Conservation (phyloP, 2,888 invertebrate genomes). For the Eurois occulta region DNA sequence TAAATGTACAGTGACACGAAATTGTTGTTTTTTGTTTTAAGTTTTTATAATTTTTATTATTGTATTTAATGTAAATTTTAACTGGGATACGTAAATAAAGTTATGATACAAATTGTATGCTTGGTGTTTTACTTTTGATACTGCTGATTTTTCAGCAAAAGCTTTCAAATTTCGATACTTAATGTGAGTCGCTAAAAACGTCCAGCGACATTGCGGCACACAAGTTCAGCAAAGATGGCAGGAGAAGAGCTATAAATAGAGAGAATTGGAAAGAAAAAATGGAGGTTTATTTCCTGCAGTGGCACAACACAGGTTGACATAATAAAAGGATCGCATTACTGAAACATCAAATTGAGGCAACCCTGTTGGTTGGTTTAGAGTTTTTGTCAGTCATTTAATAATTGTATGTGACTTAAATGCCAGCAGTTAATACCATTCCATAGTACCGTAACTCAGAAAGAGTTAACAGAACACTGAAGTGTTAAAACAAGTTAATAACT, state of each 20-base stretch:
- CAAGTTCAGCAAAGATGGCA: not conserved
- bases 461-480: conserved; percentile 48
- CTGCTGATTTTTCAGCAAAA: not conserved
- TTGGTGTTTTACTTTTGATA: conserved; percentile 13
- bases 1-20: conserved; percentile 85
- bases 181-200: not conserved
- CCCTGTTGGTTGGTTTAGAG: not conserved
- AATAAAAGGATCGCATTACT: not conserved
- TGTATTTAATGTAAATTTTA: conserved; percentile 82
- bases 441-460: conserved; percentile 32
- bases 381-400: not conserved
- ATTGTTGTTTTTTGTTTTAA: conserved; percentile 79
- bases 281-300: not conserved
- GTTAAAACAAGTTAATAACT: conserved; percentile 57
- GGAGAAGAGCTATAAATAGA: not conserved
- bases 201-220: not conserved
- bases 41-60: conserved; percentile 73
- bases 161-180: not conserved
- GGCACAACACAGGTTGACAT: not conserved
- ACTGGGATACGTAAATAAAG: conserved; percentile 89
- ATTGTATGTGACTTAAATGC: not conserved
- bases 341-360: not conserved
- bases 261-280: not conserved
- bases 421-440: conserved; percentile 15
- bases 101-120: conserved; percentile 73